Evolutionary conservation across 2,797 vertebrate species (phyloP).

Genomic region (Xiphorhynchus erythropygius): DNA sequence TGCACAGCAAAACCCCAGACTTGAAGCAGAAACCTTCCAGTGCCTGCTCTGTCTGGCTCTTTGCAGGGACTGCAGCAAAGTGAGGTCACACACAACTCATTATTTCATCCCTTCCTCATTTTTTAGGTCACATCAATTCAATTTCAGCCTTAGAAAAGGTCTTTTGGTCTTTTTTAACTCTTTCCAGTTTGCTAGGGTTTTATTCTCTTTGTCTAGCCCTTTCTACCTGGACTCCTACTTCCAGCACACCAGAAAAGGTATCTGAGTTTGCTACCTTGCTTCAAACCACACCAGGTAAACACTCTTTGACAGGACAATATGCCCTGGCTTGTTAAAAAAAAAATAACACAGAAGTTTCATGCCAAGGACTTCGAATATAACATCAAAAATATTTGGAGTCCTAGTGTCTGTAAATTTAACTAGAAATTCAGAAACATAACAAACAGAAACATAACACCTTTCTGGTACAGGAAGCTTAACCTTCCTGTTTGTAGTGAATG

Average conservation of each 20-base stretch:
- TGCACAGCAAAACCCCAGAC: background rate
- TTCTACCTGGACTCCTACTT: background rate
- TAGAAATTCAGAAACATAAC: background rate
- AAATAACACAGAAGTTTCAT: background rate
- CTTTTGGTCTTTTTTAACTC: background rate
- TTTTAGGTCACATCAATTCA: background rate
- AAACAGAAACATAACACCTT: background rate
- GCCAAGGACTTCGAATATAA: background rate
- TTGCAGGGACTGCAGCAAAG: background rate
- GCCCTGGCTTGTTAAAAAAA: background rate
- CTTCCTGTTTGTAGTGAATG: background rate
- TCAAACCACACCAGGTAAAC: background rate
- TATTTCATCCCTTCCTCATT: background rate
- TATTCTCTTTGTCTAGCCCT: background rate
- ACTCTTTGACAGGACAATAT: background rate
- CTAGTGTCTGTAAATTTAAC: background rate
- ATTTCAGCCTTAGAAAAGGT: background rate
- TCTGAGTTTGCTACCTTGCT: background rate
- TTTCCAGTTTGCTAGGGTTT: background rate
- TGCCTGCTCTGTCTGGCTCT: background rate
- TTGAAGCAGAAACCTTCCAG: background rate
- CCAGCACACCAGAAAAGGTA: background rate
- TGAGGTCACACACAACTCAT: background rate
- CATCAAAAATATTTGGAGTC: background rate
- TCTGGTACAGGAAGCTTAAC: background rate